These are phyloP conservation scores for Phylloscopus collybita DNA, from an alignment of 2,797 vertebrate species.

Conservation along the genomic window DNA sequence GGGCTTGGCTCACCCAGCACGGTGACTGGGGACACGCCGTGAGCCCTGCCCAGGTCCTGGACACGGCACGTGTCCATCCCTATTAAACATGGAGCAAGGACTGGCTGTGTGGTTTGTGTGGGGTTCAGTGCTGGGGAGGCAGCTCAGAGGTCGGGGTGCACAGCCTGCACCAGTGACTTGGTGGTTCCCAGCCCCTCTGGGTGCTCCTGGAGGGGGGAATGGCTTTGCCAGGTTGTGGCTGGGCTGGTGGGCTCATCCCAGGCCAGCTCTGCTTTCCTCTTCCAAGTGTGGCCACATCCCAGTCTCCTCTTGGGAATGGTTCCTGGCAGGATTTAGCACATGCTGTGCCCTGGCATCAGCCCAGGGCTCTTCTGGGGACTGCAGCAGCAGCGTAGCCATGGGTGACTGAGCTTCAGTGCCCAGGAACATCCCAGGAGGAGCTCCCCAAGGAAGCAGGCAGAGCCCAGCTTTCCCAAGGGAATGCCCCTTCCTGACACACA, in stretches of 20 bases:
- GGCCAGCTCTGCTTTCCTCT: not conserved
- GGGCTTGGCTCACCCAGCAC: not conserved
- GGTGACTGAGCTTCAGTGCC: not conserved
- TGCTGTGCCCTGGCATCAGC: rapidly evolving
- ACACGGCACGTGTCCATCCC: rapidly evolving
- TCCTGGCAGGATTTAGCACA: not conserved
- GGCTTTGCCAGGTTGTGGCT: not conserved
- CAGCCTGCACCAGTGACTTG: rapidly evolving
- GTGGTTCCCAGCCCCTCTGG: not conserved
- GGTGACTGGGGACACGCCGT: rapidly evolving
- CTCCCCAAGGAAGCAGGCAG: not conserved
- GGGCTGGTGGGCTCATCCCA: not conserved
- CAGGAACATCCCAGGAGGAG: not conserved
- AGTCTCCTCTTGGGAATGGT: not conserved
- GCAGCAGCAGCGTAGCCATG: not conserved
- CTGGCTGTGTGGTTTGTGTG: not conserved
- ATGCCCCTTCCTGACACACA: rapidly evolving
- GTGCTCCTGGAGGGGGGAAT: not conserved
- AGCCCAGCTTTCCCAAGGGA: not conserved
- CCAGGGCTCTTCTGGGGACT: not conserved
- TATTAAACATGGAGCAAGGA: constrained; percentile 34
- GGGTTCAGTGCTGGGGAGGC: not conserved
- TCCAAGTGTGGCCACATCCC: not conserved
- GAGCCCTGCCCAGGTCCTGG: not conserved
- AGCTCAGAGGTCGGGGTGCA: not conserved